These are phyloP conservation scores for Xanthia icteritia DNA, from an alignment of 2,888 invertebrate genomes.

Conservation along the genomic window DNA sequence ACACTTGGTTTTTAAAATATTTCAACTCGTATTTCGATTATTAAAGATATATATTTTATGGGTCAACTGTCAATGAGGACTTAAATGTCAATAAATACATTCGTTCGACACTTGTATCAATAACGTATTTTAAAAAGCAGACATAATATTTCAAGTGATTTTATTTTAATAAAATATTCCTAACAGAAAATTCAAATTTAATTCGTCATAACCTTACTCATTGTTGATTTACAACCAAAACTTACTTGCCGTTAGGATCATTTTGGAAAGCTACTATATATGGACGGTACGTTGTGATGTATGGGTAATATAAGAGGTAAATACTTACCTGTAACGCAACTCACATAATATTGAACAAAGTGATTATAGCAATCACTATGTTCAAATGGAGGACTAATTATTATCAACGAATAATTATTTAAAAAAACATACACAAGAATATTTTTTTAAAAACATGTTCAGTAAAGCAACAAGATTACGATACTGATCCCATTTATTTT, in stretches of 20 bases:
- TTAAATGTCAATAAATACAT: constrained; percentile 5
- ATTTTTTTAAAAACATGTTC: background rate
- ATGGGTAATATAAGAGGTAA: background rate
- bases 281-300: background rate
- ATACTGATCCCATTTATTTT: background rate
- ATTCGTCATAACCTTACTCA: background rate
- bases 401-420: constrained; percentile 2
- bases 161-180: background rate
- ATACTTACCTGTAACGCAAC: background rate
- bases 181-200: background rate
- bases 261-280: constrained; percentile 3
- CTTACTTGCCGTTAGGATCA: background rate
- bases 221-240: constrained; percentile 14
- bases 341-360: constrained; percentile 9
- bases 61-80: constrained; percentile 46
- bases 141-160: background rate
- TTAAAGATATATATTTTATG: constrained; percentile 60
- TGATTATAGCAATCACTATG: constrained; percentile 7
- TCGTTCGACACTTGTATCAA: no score
- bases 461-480: background rate
- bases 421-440: background rate
- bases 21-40: constrained; percentile 63
- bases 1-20: constrained; percentile 69
- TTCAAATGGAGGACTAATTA: background rate
- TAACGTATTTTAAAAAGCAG: background rate